Conservation (phyloP, 2,888 invertebrate genomes). For the Autographa pulchrina region DNA sequence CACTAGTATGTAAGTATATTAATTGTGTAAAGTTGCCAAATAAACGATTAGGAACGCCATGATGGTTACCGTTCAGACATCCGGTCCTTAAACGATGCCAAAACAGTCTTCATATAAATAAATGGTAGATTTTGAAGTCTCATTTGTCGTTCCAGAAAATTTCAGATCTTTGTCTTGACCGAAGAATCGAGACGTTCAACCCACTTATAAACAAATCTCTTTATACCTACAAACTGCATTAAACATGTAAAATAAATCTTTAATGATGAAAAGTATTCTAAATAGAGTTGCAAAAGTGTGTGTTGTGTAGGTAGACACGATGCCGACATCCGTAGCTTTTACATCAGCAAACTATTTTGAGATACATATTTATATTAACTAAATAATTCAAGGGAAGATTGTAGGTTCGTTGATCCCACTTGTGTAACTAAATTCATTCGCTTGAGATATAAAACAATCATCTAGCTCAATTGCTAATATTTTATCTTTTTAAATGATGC, state of each 20-base stretch:
- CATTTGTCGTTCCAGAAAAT: too few relatives aligned
- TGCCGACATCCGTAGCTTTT: not conserved
- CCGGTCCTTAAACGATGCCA: not conserved
- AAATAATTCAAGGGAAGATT: conserved; percentile 36
- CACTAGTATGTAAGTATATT: not conserved
- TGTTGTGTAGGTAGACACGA: not conserved
- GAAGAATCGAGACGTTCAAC: too few relatives aligned
- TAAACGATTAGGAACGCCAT: not conserved
- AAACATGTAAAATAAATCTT: not conserved
- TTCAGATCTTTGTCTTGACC: too few relatives aligned
- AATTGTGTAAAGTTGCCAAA: not conserved
- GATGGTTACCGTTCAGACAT: not conserved
- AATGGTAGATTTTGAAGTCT: too few relatives aligned
- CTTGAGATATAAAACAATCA: conserved; percentile 28
- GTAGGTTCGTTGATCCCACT: conserved; percentile 45
- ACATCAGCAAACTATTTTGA: conserved; percentile 11
- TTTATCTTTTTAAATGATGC: conserved; percentile 18
- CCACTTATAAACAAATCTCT: too few relatives aligned
- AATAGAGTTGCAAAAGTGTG: not conserved
- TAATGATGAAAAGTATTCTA: not conserved
- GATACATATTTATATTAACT: conserved; percentile 11
- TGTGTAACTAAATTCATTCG: conserved; percentile 25
- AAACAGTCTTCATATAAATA: not conserved
- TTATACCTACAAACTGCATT: too few relatives aligned
- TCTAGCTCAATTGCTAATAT: conserved; percentile 13